Percentiles rank a stretch among this genome's conserved stretches.
These are phyloP conservation scores for Prietella phreatophila DNA, from an alignment of 2,113 vertebrate species.

Conservation along the genomic window DNA sequence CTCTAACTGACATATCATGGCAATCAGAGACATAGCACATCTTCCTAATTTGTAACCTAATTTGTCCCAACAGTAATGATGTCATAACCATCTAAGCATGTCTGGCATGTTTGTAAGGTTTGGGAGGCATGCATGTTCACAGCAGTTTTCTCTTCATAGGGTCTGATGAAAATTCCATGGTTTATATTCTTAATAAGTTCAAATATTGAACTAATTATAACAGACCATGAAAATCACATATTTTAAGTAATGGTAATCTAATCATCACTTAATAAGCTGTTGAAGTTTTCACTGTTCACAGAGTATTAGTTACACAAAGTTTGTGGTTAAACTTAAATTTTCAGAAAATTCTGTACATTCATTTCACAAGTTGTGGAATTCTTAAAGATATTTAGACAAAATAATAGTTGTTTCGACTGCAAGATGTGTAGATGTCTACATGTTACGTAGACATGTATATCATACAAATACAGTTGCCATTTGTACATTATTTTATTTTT, in stretches of 20 bases:
- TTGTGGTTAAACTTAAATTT: too few relatives aligned
- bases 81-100: neutral
- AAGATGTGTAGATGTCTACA: neutral
- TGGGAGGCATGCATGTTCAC: neutral
- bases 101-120: neutral
- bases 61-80: neutral
- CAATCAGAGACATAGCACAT: neutral
- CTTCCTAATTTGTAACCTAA: neutral
- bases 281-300: neutral
- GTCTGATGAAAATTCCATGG: neutral
- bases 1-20: neutral
- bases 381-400: neutral
- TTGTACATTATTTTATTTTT: neutral
- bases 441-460: neutral
- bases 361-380: neutral
- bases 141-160: neutral
- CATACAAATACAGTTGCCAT: neutral
- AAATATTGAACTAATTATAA: neutral
- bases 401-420: neutral
- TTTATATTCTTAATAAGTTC: neutral
- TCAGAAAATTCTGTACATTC: too few relatives aligned
- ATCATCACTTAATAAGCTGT: neutral
- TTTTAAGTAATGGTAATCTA: neutral
- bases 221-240: neutral
- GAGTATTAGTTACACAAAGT: neutral